Evolutionary conservation across 2,113 vertebrate species (phyloP), one percentile per base, ranked within the genome.

Genomic region (Microcebus murinus): DNA sequence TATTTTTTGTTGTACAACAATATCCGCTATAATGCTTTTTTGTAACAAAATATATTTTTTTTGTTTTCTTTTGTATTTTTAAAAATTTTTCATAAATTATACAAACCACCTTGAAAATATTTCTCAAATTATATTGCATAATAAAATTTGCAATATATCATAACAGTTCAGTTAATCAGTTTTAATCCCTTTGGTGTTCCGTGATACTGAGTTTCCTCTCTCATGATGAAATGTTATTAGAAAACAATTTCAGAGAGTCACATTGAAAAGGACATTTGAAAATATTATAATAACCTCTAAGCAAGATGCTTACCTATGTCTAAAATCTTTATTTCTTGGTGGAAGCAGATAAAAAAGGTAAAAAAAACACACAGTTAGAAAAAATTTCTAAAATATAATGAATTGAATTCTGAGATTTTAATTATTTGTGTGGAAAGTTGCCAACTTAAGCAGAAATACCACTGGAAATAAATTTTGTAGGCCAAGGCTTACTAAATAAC

Each of bases 321-420:
- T 99, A 99, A 99, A 99, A 99, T 99, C 99, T 99, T 99, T 99
- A 99, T 99, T 99, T 99, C 99, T 99, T 99, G 97, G 97, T 98
- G 98, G 96, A 98, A 98, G 99, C 98, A 99, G 98, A 97, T 97
- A 96, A 98, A 98, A 98, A 98, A 98, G 97, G 97, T 98, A 98
- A 97, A 96, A 97, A 97, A 98, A 98, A 97, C 98, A 97, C 96
- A 98, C 29, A 96, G 96, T 99, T 98, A 98, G 98, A 98, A 98
- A 98, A 98, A 77, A 81, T 92, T 97, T 97, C 96, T 98, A 98
- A 96, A 97, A 96, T 96, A 97, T 86, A 98, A 98, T 55, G 97
- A 98, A 91, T 93, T 96, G 97, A 97, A 96, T 59, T 80, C 45
- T 98, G 97, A 96, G 96, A 97, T 97, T 98, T 95, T 91, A 94